Evolutionary conservation across 2,888 invertebrate species (phyloP).

Genomic region (Steromphala cineraria): DNA sequence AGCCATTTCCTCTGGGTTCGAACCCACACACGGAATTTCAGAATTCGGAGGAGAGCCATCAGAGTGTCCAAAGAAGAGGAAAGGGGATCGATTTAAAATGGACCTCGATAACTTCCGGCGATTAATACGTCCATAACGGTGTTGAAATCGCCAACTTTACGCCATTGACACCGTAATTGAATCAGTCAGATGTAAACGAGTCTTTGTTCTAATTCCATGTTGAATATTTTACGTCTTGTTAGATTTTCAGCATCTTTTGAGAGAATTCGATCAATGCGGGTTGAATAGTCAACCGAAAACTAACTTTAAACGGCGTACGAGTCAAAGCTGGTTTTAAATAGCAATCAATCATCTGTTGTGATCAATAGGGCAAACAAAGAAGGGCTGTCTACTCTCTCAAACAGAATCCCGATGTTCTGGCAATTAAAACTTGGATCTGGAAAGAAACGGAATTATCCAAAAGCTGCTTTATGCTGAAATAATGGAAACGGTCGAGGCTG

Average conservation of each 20-base stretch:
- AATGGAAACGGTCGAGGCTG: background rate
- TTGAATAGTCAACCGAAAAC: background rate
- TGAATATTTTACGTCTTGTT: conserved; percentile 20
- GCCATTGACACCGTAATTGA: background rate
- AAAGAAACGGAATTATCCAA: conserved; percentile 15
- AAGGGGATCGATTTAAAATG: background rate
- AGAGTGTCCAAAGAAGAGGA: background rate
- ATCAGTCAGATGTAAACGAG: conserved; percentile 4
- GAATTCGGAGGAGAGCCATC: background rate
- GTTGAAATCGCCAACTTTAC: background rate
- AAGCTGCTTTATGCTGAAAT: conserved; percentile 19
- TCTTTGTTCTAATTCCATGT: background rate
- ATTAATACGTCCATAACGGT: background rate
- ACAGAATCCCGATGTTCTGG: conserved; percentile 11
- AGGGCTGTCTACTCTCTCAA: background rate
- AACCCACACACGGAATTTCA: background rate
- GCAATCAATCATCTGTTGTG: background rate
- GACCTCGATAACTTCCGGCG: background rate
- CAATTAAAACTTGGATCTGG: conserved; percentile 11
- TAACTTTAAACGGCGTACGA: background rate
- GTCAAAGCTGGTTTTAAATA: conserved; percentile 1
- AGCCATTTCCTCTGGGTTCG: background rate
- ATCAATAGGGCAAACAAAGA: conserved; percentile 10
- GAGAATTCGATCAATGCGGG: background rate
- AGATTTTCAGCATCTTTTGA: background rate